Conservation (phyloP, 2,888 invertebrate genomes). For the Campaea margaritaria region DNA sequence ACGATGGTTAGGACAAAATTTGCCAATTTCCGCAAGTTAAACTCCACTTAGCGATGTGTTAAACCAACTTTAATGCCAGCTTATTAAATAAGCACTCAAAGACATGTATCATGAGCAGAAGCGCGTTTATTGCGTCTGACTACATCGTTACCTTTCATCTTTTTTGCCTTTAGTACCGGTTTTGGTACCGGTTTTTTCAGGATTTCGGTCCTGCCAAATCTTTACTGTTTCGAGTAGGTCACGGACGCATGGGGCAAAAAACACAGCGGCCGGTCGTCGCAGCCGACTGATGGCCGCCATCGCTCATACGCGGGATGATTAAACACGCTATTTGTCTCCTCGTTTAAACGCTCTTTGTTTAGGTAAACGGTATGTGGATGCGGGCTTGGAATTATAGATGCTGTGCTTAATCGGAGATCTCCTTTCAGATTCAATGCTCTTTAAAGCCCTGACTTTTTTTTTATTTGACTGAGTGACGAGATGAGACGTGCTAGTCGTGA, state of each 20-base stretch:
- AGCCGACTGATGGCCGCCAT: constrained; percentile 62
- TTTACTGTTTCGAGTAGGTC: constrained; percentile 4
- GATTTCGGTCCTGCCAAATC: neutral
- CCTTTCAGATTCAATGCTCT: neutral
- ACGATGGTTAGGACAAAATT: too few relatives aligned
- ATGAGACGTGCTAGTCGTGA: too few relatives aligned
- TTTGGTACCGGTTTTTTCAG: neutral
- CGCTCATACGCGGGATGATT: constrained; percentile 66
- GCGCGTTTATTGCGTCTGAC: too few relatives aligned
- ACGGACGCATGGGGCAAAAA: constrained; percentile 52
- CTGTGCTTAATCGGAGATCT: neutral
- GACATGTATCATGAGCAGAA: too few relatives aligned
- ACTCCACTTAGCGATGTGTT: too few relatives aligned
- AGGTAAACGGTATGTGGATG: constrained; percentile 17
- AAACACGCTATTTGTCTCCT: constrained; percentile 65
- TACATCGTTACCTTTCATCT: too few relatives aligned
- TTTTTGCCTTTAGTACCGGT: too few relatives aligned
- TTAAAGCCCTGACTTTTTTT: too few relatives aligned
- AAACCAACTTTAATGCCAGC: too few relatives aligned
- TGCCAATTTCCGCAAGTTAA: too few relatives aligned
- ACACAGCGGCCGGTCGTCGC: constrained; percentile 43
- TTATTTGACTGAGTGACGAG: too few relatives aligned
- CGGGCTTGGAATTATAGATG: neutral
- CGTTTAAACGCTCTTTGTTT: constrained; percentile 35
- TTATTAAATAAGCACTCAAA: too few relatives aligned